Conservation (phyloP, 2,888 invertebrate genomes). For the Nemoura dubitans region DNA sequence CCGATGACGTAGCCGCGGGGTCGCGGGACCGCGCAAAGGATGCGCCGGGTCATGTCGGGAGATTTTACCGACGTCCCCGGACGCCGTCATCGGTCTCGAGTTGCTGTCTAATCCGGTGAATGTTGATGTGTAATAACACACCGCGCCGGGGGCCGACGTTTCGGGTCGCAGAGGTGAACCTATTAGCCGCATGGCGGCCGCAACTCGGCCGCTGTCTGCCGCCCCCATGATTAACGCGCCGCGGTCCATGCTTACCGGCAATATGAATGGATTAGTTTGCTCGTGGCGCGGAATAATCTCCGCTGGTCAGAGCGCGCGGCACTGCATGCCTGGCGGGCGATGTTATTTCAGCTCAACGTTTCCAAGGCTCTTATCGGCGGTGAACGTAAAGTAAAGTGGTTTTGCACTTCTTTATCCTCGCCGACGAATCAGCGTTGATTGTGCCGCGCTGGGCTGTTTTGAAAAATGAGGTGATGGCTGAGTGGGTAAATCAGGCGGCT, state of each 20-base stretch:
- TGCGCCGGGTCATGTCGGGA: too few species aligned
- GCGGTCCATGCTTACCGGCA: neutral
- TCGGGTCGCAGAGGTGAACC: neutral
- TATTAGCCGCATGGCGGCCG: neutral
- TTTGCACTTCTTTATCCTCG: neutral
- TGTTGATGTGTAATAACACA: neutral
- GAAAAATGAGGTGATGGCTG: neutral
- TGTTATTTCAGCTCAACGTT: neutral
- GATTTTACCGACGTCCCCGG: neutral
- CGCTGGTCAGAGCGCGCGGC: neutral
- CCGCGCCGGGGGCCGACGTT: neutral
- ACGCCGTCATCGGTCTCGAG: neutral
- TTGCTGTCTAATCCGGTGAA: neutral
- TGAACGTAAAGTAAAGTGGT: too few species aligned
- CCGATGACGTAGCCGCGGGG: neutral
- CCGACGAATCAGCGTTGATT: neutral
- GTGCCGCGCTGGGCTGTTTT: neutral
- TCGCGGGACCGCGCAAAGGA: too few species aligned
- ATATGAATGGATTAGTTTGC: neutral
- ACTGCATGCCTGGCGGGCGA: neutral
- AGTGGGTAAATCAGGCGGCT: neutral
- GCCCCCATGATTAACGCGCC: neutral
- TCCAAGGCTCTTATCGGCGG: neutral
- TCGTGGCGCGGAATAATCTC: neutral
- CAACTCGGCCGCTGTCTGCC: neutral